Evolutionary conservation across 2,888 invertebrate species (phyloP).

Genomic region (Crocallis elinguaria): DNA sequence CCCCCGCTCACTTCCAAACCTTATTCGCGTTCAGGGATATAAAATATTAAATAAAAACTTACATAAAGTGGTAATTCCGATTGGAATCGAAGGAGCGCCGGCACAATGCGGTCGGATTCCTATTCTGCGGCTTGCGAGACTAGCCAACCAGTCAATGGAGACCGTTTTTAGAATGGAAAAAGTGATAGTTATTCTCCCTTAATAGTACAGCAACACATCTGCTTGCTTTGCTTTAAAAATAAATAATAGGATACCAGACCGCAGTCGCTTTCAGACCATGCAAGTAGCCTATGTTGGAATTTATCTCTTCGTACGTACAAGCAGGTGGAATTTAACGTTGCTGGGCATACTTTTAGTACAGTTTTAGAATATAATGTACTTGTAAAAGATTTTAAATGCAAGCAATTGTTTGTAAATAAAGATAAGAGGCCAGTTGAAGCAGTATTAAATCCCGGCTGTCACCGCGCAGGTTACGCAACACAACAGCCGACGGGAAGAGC

Average conservation of each 20-base stretch:
- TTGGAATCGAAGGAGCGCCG: slow-evolving; percentile 71
- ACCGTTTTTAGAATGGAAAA: slow-evolving; percentile 54
- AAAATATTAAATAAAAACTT: slow-evolving; percentile 83
- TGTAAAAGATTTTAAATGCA: slow-evolving; percentile 41
- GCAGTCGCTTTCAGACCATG: slow-evolving; percentile 18
- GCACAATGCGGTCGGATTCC: slow-evolving; percentile 65
- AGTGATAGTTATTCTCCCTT: slow-evolving; percentile 41
- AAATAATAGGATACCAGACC: slow-evolving; percentile 36
- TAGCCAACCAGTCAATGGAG: slow-evolving; percentile 52
- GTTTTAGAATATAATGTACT: slow-evolving; percentile 18
- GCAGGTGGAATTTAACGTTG: slow-evolving; percentile 11
- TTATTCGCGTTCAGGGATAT: slow-evolving; percentile 77
- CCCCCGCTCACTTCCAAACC: slow-evolving; percentile 57
- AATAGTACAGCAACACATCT: slow-evolving; percentile 31
- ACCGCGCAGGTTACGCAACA: slow-evolving; percentile 67
- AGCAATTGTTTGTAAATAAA: slow-evolving; percentile 63
- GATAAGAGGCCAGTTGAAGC: slow-evolving; percentile 51
- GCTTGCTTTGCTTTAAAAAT: slow-evolving; percentile 31
- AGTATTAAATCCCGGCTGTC: slow-evolving; percentile 61
- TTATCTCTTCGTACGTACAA: slow-evolving; percentile 5
- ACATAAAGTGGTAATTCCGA: slow-evolving; percentile 81
- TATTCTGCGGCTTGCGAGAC: slow-evolving; percentile 70
- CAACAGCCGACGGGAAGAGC: slow-evolving; percentile 61
- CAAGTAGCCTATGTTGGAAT: slow-evolving; percentile 11
- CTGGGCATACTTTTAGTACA: slow-evolving; percentile 4